These are phyloP conservation scores for Actinopyga echinites DNA, from an alignment of 53 echinoderm and acorn worm genomes.

Conservation along the genomic window DNA sequence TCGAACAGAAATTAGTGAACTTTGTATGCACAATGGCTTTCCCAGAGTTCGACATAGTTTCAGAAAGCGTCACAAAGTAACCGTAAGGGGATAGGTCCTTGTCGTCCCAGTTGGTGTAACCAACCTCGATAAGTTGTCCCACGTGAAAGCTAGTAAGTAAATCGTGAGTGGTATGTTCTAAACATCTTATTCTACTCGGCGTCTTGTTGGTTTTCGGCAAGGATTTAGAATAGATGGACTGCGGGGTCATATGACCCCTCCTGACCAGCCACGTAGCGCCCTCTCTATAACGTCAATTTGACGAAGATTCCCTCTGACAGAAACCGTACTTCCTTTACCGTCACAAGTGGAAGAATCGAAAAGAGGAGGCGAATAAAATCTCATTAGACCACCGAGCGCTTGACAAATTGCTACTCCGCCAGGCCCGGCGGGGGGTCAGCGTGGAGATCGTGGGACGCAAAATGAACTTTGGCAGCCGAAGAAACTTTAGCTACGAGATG, in stretches of 20 bases:
- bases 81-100: no score
- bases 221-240: not conserved
- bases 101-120: no score
- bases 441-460: conserved; percentile 27
- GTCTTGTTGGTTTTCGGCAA: no score
- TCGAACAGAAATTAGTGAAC: no score
- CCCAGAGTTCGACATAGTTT: no score
- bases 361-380: conserved; percentile 24
- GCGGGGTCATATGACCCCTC: not conserved
- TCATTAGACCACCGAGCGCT: conserved; percentile 42
- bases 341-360: conserved; percentile 23
- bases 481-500: not conserved
- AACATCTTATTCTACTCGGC: no score
- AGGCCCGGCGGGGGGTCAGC: conserved; percentile 17
- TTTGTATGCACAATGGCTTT: no score
- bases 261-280: conserved; percentile 28
- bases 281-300: conserved; percentile 21
- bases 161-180: no score
- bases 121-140: no score
- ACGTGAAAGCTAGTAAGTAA: no score
- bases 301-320: conserved; percentile 11
- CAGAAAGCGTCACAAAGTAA: no score
- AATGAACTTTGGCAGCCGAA: conserved; percentile 31
- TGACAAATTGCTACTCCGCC: conserved; percentile 54
- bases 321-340: not conserved